Base-by-base conservation (phyloP, 2,797 vertebrate species). In the Parambassis ranga region DNA sequence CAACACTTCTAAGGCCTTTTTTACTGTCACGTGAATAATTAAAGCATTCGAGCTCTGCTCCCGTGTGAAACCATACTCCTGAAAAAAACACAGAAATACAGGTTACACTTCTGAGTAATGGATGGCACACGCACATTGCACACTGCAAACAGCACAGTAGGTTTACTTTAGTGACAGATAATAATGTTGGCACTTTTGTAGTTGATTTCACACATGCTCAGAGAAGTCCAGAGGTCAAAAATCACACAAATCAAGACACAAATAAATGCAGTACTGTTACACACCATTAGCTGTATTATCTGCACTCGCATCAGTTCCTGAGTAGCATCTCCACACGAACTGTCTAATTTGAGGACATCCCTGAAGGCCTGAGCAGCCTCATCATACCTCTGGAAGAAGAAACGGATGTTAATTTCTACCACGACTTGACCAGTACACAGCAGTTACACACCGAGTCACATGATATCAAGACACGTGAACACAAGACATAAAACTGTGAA, bases 21-120 rank as follows among this genome's bases (percentile, higher is more conserved):
- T 36, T 18, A 93, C 75, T 2, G 88, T 92, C 30, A 90, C 90
- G 15, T 93, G 85, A 65, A 92, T 88, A 64, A 92, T 87, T 79
- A 93, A 84, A 71, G 92, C 91, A 18, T 92, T 91, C 30, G 87
- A 82, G 72, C 93, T 92, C 76, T 93, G 91, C 55, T 93, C 89
- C 51, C 74, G 67, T 18, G 86, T 82, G 60, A 85, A 93, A 27
- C 92, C 92, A 24, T 72, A 84, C 10, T 48, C 88, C 93, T 94
- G 74, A 20, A 72, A 63, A 48, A 47, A 63, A 69, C 10, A 68
- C 7, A 61, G 8, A 28, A 9, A 2, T 5, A 2, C 28, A 43
- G 4, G 10, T 49, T n/a, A 9, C 22, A 48, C 15, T n/a, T n/a
- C n/a, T n/a, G n/a, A n/a, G n/a, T n/a, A n/a, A n/a, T n/a, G n/a